Conservation (phyloP, 2,113 vertebrate species). For the Glaucomys volans region DNA sequence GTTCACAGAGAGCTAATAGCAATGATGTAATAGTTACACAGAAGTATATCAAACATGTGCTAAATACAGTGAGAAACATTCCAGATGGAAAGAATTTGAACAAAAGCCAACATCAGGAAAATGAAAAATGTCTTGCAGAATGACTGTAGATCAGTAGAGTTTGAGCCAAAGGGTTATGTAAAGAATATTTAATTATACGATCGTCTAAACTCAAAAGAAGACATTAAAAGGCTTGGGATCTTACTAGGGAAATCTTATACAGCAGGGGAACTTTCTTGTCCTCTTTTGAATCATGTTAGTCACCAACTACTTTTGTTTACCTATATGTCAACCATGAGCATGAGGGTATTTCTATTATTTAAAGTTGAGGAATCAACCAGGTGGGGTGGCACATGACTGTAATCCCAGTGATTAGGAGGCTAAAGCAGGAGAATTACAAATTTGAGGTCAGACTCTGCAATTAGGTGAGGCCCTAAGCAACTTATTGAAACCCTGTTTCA, state of each 20-base stretch:
- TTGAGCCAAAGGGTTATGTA: not conserved
- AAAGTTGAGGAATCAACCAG: not conserved
- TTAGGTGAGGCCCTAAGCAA: no score
- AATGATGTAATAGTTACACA: not conserved
- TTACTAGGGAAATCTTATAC: not conserved
- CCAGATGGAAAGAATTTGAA: not conserved
- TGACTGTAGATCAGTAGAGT: not conserved
- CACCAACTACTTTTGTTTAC: not conserved
- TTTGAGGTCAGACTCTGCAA: no score
- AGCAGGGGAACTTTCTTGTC: not conserved
- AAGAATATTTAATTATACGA: not conserved
- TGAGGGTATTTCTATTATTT: not conserved
- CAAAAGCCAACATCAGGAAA: not conserved
- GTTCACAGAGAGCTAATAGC: not conserved
- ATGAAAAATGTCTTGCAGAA: not conserved
- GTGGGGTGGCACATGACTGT: no score
- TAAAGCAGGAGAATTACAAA: no score
- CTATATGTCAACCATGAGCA: not conserved
- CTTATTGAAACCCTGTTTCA: no score
- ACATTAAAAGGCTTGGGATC: not conserved
- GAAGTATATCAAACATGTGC: not conserved
- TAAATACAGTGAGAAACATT: not conserved
- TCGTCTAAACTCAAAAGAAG: not conserved
- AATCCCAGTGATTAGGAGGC: no score
- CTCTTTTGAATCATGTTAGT: not conserved